Conservation (phyloP, 2,113 vertebrate species). For the Nibea albiflora region DNA sequence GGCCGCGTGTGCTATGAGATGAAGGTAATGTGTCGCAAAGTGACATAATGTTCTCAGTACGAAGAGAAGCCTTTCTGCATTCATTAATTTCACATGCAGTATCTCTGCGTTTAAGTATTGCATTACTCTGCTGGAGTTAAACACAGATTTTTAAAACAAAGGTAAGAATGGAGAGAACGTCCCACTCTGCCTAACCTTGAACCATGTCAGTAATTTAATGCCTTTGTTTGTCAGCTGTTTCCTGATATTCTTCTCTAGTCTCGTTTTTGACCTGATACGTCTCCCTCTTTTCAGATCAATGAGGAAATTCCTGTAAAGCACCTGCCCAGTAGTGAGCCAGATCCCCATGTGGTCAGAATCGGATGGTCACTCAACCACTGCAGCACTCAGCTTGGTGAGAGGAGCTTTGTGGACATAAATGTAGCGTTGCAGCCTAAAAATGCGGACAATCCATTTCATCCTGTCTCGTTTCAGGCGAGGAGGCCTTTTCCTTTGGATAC, state of each 20-base stretch:
- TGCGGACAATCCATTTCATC: not conserved
- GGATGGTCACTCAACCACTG: constrained; percentile 93
- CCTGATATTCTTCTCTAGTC: not conserved
- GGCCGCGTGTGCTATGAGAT: constrained; percentile 92
- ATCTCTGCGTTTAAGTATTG: not conserved
- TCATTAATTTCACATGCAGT: not conserved
- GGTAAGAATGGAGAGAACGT: not conserved
- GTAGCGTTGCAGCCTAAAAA: not conserved
- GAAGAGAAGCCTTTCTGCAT: not conserved
- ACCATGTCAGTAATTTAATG: not conserved
- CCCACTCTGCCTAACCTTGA: too few relatives aligned
- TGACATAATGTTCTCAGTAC: not conserved
- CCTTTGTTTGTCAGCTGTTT: not conserved
- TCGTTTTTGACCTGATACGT: not conserved
- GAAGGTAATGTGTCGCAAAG: constrained; percentile 83
- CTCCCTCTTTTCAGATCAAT: constrained; percentile 82
- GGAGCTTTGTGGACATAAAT: not conserved
- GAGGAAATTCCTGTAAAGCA: constrained; percentile 94
- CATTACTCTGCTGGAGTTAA: not conserved
- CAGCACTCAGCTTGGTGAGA: constrained; percentile 91
- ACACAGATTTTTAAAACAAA: not conserved
- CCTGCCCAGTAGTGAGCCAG: constrained; percentile 89
- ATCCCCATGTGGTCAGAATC: constrained; percentile 91
- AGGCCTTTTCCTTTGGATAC: constrained; percentile 90
- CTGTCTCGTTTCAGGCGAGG: constrained; percentile 84